Base-by-base conservation (phyloP, 2,888 invertebrate species). In the Mechanitis messenoides region DNA sequence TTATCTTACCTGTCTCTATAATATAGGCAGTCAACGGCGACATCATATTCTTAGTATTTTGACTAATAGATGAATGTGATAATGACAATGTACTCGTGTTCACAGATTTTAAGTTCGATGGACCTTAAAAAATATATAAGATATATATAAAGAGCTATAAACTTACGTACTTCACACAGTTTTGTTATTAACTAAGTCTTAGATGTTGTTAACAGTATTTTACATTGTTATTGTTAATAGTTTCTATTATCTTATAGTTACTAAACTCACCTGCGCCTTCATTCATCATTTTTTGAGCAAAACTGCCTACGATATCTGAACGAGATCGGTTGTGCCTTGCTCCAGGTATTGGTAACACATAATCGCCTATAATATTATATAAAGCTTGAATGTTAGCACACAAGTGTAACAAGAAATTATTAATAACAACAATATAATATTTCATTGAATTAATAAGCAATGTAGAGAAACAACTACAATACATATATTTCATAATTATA, bases 1-100 rank as follows among this genome's bases (percentile, higher is more conserved):
- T 31, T 7, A 20, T 50, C 11, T 64, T 73, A 92, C 93, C 93
- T 68, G 93, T 93, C 86, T 93, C 93, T 71, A 93, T 93, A 62
- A 93, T 93, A 77, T 92, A 92, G 12, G 93, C 92, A 1, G 84
- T 76, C 54, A 93, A 73, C 0, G 87, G 86, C 3, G 88, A 87
- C 73, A 85, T 73, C 33, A 85, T 71, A 60, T 87, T 87, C 71
- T 85, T 87, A 3, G 84, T 83, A 56, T 75, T 84, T 42, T 79
- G 75, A 72, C 87, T 88, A 42, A 89, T 89, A 70, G 87, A 83
- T 1, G 88, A 79, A 68, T 89, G 87, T 2, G 90, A 90, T 33
- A 87, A 60, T 7, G 90, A 89, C 50, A 89, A 67, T 56, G 72
- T 82, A 64, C 79, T 85, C 2, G 80, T 68, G 58, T 81, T 84